phyloP scores from a whole-genome alignment of 1,140 invertebrate species.

The Lutraria rhynchaena region DNA sequence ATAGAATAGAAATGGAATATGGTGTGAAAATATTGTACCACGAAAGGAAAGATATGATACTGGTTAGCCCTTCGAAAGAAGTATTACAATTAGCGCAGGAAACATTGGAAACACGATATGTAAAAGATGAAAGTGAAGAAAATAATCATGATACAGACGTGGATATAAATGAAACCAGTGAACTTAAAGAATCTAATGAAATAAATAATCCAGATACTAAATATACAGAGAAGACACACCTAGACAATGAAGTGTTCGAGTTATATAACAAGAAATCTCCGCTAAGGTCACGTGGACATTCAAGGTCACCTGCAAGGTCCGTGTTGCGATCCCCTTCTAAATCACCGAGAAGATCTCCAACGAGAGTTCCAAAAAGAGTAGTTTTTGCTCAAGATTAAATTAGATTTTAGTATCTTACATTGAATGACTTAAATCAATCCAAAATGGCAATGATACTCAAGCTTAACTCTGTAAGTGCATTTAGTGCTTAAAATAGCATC shows the following conservation, averaged over 20 bases:
- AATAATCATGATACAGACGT: not conserved
- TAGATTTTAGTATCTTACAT: too few relatives aligned
- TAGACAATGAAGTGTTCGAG: too few relatives aligned
- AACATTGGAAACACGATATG: slow-evolving; percentile 40
- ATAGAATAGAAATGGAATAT: slow-evolving; percentile 47
- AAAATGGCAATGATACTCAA: too few relatives aligned
- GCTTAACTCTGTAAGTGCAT: too few relatives aligned
- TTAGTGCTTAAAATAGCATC: too few relatives aligned
- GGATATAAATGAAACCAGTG: not conserved
- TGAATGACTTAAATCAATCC: too few relatives aligned
- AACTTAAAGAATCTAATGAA: not conserved
- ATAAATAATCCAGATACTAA: too few relatives aligned
- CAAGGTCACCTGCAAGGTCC: not conserved
- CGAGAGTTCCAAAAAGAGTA: not conserved
- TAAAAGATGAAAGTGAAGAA: not conserved
- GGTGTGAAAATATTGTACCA: slow-evolving; percentile 39
- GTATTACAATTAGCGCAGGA: slow-evolving; percentile 45
- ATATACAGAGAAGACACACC: too few relatives aligned
- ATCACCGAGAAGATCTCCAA: not conserved
- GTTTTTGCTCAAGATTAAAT: slow-evolving; percentile 3
- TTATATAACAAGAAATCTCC: not conserved
- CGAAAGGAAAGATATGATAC: slow-evolving; percentile 26
- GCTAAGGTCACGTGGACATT: slow-evolving; percentile 1
- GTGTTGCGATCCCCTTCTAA: not conserved
- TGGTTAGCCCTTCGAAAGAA: slow-evolving; percentile 41